Percentiles rank a stretch among this genome's conserved stretches.
Conservation (phyloP, 1,140 invertebrate species). For the Drosophila sturtevanti region DNA sequence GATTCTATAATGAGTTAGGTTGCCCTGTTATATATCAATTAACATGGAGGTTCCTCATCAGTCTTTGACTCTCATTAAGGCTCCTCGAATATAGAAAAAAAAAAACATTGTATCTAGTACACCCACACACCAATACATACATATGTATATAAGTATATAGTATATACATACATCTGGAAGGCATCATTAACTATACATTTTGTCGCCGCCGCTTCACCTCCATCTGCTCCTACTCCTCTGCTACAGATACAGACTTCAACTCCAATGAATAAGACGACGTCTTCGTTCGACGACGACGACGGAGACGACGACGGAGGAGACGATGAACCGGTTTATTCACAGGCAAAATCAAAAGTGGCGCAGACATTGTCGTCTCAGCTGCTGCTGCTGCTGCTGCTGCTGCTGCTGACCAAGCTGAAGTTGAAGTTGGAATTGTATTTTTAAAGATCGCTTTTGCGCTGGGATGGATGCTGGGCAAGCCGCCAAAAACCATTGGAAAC, state of each 20-base stretch:
- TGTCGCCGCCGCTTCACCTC: conserved; percentile 50
- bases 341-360: conserved; percentile 80
- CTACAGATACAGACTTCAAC: conserved; percentile 38
- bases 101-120: neutral
- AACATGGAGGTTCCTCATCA: neutral
- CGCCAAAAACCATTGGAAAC: conserved; percentile 30
- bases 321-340: conserved; percentile 60
- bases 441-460: conserved; percentile 22
- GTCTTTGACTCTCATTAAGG: neutral
- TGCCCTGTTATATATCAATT: neutral
- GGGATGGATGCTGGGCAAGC: conserved; percentile 37
- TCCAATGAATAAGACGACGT: conserved; percentile 25
- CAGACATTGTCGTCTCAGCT: conserved; percentile 56
- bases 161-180: conserved; percentile 26
- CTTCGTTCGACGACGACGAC: no score
- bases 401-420: conserved; percentile 59
- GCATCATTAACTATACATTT: conserved; percentile 57
- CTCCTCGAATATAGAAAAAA: neutral
- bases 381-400: conserved; percentile 19
- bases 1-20: neutral
- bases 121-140: neutral
- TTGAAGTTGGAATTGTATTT: conserved; percentile 29
- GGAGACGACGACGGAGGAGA: neutral
- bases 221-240: conserved; percentile 10
- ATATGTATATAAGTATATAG: neutral